phyloP scores from a whole-genome alignment of 2,888 invertebrate species.

The Argyresthia goedartella region DNA sequence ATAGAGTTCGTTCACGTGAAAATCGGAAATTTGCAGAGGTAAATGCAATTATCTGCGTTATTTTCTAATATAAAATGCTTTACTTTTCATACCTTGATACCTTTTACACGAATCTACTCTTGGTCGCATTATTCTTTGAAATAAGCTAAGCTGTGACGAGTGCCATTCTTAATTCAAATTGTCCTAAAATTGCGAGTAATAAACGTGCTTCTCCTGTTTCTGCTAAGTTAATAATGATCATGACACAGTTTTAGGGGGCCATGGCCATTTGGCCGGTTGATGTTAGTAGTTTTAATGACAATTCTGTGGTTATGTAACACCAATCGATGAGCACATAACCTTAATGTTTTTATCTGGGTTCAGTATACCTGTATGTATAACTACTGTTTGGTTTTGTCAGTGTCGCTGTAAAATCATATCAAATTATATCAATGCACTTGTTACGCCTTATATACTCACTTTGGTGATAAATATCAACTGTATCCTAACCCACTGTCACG shows the following conservation, averaged over 20 bases:
- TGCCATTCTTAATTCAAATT: not conserved
- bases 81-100: not conserved
- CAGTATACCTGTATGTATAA: too few relatives aligned
- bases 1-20: slow-evolving; percentile 3
- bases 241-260: too few relatives aligned
- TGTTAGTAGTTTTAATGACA: too few relatives aligned
- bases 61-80: not conserved
- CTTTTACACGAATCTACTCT: not conserved
- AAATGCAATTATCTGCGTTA: not conserved
- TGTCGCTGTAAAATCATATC: too few relatives aligned
- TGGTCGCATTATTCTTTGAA: not conserved
- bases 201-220: not conserved
- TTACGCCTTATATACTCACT: too few relatives aligned
- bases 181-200: not conserved
- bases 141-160: not conserved
- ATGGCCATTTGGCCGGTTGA: too few relatives aligned
- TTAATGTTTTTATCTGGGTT: not conserved
- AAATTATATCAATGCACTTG: too few relatives aligned
- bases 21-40: not conserved
- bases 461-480: too few relatives aligned
- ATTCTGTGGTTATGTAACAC: slow-evolving; percentile 3
- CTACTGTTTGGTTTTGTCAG: not conserved
- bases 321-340: slow-evolving; percentile 3
- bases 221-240: not conserved
- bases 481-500: too few relatives aligned